Evolutionary conservation across 2,113 vertebrate species (phyloP).

Genomic region (Phylloscopus whistleri): DNA sequence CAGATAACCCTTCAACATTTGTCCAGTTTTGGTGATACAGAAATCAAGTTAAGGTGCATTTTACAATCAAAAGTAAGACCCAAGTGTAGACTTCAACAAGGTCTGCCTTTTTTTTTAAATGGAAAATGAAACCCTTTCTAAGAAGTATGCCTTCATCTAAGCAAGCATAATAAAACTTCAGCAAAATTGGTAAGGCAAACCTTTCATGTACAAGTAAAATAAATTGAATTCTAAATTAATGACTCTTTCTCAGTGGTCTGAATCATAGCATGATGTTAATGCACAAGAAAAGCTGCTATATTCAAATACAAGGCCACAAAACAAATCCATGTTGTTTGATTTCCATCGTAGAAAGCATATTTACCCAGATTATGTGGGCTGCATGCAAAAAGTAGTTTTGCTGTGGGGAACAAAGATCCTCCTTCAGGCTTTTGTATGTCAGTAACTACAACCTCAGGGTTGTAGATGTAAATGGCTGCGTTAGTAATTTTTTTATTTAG

Average conservation of each 20-base stretch:
- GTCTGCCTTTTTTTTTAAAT: neutral
- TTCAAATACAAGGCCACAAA: neutral
- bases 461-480: neutral
- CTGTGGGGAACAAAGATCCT: neutral
- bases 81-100: neutral
- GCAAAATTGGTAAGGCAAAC: neutral
- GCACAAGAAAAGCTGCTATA: neutral
- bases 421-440: neutral
- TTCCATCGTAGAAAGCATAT: neutral
- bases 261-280: neutral
- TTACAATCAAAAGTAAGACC: neutral
- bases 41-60: neutral
- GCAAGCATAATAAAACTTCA: neutral
- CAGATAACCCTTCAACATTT: neutral
- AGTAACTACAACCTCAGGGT: neutral
- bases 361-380: conserved; percentile 35
- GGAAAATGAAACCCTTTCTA: neutral
- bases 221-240: conserved; percentile 27
- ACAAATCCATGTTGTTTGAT: neutral
- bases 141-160: neutral
- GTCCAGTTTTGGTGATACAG: neutral
- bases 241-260: conserved; percentile 5
- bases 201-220: conserved; percentile 20
- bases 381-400: neutral
- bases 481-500: conserved; percentile 31